phyloP scores from a whole-genome alignment of 2,113 vertebrate genomes.

The Silurus meridionalis region DNA sequence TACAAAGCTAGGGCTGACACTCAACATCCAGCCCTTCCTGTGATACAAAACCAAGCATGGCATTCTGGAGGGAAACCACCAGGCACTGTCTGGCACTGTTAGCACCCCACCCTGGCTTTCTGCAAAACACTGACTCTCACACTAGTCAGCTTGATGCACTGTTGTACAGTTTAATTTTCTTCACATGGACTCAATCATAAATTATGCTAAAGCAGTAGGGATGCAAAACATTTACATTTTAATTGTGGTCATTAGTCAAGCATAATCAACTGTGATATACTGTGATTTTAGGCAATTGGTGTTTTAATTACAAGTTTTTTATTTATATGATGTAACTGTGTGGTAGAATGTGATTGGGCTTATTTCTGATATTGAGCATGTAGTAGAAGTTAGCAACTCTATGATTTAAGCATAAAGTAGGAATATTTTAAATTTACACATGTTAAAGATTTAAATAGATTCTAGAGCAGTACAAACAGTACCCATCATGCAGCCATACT shows the following conservation, averaged over 20 bases:
- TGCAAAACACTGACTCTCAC: conserved; percentile 5
- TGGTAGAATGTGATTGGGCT: background rate
- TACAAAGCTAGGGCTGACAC: conserved; percentile 19
- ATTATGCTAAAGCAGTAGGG: background rate
- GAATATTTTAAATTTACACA: background rate
- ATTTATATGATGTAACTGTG: background rate
- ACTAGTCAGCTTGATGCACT: background rate
- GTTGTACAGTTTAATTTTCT: background rate
- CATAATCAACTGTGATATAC: background rate
- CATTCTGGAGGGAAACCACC: conserved; percentile 34
- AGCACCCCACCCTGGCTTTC: conserved; percentile 9
- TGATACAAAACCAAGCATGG: conserved; percentile 2
- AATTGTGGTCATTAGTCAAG: conserved; percentile 4
- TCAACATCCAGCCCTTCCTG: conserved; percentile 38
- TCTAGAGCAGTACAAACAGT: no score
- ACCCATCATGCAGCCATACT: background rate
- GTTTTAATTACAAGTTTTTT: background rate
- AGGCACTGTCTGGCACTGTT: conserved; percentile 30
- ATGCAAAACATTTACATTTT: background rate
- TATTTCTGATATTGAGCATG: background rate
- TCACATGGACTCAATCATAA: background rate
- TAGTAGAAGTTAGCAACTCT: no score
- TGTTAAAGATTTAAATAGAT: background rate
- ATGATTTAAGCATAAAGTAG: background rate
- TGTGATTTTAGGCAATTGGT: background rate